A percentile compares a stretch with the other conserved stretches of the same genome.
Conservation (phyloP, 2,888 invertebrate genomes). For the Laothoe populi region DNA sequence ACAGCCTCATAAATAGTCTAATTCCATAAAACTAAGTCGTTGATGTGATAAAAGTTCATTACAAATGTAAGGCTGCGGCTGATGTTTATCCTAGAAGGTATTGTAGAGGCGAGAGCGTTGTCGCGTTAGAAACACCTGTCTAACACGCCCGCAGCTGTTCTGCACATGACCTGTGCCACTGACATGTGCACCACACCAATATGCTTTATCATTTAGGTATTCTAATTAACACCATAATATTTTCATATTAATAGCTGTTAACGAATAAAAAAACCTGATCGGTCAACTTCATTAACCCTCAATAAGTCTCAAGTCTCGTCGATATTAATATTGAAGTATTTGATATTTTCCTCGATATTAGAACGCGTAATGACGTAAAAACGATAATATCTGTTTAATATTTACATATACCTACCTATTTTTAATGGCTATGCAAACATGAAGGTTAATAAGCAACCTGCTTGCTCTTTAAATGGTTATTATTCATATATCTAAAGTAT, state of each 20-base stretch:
- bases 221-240: conserved; percentile 43
- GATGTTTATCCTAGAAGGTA: conserved; percentile 32
- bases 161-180: conserved; percentile 51
- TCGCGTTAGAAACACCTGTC: conserved; percentile 76
- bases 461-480: conserved; percentile 17
- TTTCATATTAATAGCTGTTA: conserved; percentile 43
- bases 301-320: conserved; percentile 4
- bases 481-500: conserved; percentile 12
- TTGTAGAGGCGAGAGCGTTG: conserved; percentile 35
- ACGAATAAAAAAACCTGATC: conserved; percentile 33
- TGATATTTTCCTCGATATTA: conserved; percentile 13
- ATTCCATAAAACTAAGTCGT: conserved; percentile 38
- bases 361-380: conserved; percentile 7
- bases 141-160: conserved; percentile 67
- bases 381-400: conserved; percentile 11
- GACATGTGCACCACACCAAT: conserved; percentile 46
- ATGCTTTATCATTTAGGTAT: conserved; percentile 47
- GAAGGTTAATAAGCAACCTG: conserved; percentile 15
- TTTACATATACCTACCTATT: conserved; percentile 11
- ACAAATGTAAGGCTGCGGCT: conserved; percentile 19
- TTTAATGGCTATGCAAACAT: conserved; percentile 11
- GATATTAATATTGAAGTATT: conserved; percentile 24
- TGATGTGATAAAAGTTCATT: conserved; percentile 49
- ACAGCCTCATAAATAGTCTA: no score
- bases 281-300: conserved; percentile 46